Evolutionary conservation across 1,140 invertebrate genomes (phyloP).

Genomic region (Zaprionus africanus): DNA sequence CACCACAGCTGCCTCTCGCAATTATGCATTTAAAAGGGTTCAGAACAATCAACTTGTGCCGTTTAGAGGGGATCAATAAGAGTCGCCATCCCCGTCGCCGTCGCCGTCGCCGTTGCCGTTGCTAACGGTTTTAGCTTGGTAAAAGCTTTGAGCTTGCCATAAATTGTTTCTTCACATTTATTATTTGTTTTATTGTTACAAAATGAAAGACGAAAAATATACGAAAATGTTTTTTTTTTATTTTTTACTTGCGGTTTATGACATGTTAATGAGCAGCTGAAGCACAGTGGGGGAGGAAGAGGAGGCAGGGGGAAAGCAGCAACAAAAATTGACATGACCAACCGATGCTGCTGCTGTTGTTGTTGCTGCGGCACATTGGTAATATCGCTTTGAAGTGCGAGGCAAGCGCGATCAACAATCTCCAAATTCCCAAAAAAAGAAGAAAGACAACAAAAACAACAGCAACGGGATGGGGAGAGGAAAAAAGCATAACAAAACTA

Average conservation of each 20-base stretch:
- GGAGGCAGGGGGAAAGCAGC: not conserved
- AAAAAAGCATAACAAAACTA: constrained; percentile 8
- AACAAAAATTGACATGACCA: constrained; percentile 28
- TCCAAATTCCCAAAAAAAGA: constrained; percentile 2
- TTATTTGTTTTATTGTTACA: constrained; percentile 19
- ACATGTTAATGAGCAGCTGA: constrained; percentile 75
- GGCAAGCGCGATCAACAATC: constrained; percentile 47
- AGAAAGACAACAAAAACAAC: constrained; percentile 1
- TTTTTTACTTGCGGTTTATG: constrained; percentile 74
- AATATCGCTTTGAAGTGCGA: constrained; percentile 45
- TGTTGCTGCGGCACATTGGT: constrained; percentile 33
- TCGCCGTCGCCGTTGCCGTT: not conserved
- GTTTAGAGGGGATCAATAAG: constrained; percentile 12
- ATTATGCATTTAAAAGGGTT: constrained; percentile 46
- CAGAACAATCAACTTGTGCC: constrained; percentile 51
- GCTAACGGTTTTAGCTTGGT: constrained; percentile 27
- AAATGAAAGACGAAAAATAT: constrained; percentile 15
- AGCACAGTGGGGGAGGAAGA: constrained; percentile 13
- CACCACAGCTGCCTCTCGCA: constrained; percentile 25
- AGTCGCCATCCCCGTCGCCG: not conserved
- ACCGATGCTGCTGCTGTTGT: not conserved
- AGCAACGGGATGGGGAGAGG: not conserved
- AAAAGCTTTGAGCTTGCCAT: constrained; percentile 40
- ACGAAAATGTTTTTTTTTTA: constrained; percentile 41
- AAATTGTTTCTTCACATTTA: constrained; percentile 37